These are phyloP conservation scores for Schizopygopsis pylzovi DNA, from an alignment of 2,797 vertebrate species.

Conservation along the genomic window DNA sequence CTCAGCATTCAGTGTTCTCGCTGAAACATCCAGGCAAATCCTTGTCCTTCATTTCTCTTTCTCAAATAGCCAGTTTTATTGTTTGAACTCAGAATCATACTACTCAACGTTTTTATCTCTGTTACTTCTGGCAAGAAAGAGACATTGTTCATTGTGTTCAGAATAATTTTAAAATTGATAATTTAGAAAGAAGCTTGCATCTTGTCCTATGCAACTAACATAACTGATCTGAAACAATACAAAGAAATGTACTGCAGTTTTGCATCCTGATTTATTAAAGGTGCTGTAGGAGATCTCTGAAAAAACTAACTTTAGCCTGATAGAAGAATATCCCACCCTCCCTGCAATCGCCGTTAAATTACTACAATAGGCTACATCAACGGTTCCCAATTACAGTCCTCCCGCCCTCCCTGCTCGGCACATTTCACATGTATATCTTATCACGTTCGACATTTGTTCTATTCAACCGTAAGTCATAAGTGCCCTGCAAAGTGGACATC, in stretches of 20 bases:
- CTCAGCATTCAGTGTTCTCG: constrained; percentile 13
- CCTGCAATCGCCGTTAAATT: no score
- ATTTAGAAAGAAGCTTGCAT: not conserved
- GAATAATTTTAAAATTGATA: not conserved
- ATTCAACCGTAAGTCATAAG: no score
- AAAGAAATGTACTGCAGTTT: not conserved
- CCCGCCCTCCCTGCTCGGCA: no score
- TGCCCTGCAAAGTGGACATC: no score
- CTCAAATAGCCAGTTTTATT: not conserved
- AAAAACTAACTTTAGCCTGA: no score
- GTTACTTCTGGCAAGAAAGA: constrained; percentile 16
- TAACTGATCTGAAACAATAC: not conserved
- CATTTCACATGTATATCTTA: no score
- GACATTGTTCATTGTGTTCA: not conserved
- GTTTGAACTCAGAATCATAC: constrained; percentile 5
- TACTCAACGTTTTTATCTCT: not conserved
- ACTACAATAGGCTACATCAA: no score
- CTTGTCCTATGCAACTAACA: not conserved
- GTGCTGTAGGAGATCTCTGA: no score
- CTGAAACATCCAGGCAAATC: constrained; percentile 35
- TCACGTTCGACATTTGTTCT: no score
- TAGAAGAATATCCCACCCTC: no score
- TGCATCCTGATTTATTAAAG: not conserved
- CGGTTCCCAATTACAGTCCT: no score
- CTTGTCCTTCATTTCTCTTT: constrained; percentile 31